Base-by-base conservation (phyloP, 2,888 invertebrate genomes). In the Epiblema foenella region DNA sequence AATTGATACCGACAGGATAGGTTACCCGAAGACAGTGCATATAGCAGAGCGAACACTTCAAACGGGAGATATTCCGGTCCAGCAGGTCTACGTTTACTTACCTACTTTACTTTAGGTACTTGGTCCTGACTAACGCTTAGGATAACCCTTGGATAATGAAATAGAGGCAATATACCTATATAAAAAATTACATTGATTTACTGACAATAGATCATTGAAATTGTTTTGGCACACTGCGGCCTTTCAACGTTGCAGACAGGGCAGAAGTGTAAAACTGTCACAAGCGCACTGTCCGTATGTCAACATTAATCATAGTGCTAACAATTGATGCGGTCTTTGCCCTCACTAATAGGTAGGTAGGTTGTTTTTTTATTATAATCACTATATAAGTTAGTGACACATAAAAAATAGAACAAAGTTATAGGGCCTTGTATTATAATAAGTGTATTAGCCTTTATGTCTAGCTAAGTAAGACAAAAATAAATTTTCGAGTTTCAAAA, bases 161-260 rank as follows among this genome's bases (percentile, higher is more conserved):
- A n/a, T n/a, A n/a, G n/a, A n/a, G n/a, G n/a, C n/a, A 4, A 29
- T 29, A 29, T 29, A 29, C 5, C 2, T 29, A 2, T 29, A 29
- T 29, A 29, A 29, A 29, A 29, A 29, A 29, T 29, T 4, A 29
- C 29, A 29, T 29, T 29, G 29, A 29, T 5, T 1, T 5, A 8
- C 0, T 33, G 8, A 7, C 33, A 8, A 33, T 8, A 33, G 5
- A 33, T 33, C 46, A 46, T n/a, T 46, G 15, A 46, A 46, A 12
- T 12, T 4, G 12, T 42, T 46, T 46, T 46, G 46, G 46, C 46
- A 46, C 46, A 46, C 46, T n/a, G 7, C 46, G n/a, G 15, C 2
- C n/a, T 42, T 46, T 46, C 46, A n/a, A 46, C n/a, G 46, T 46
- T 46, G 46, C n/a, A 46, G 46, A 46, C 42, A 24, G 46, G n/a